These are phyloP conservation scores for Sceloporus undulatus DNA, from an alignment of 2,113 vertebrate genomes.

Conservation along the genomic window DNA sequence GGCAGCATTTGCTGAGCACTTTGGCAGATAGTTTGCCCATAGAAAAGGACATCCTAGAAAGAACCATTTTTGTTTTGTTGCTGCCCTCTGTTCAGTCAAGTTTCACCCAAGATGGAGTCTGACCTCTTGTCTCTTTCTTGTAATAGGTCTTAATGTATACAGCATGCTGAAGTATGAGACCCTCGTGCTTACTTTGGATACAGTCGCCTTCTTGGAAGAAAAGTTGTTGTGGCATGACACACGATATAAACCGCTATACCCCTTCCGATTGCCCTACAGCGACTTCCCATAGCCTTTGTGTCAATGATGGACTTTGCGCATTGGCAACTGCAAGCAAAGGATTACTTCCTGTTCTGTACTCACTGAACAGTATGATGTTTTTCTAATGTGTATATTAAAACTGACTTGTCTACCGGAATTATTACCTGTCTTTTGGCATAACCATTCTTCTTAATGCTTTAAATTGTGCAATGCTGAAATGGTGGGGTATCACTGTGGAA, in stretches of 20 bases:
- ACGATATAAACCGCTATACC: conserved; percentile 80
- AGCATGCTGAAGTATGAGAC: conserved; percentile 89
- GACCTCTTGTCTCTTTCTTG: accelerated
- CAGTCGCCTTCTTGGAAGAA: conserved; percentile 85
- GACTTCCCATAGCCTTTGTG: conserved; percentile 74
- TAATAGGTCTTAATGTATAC: conserved; percentile 88
- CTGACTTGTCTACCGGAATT: background rate
- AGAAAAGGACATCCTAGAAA: background rate
- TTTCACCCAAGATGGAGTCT: background rate
- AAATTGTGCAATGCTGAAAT: background rate
- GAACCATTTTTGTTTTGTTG: background rate
- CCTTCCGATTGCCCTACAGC: conserved; percentile 83
- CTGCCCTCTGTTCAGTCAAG: background rate
- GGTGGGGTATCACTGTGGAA: background rate
- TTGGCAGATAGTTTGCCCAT: background rate
- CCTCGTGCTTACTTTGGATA: conserved; percentile 84
- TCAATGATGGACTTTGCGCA: background rate
- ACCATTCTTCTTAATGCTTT: background rate
- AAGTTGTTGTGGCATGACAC: conserved; percentile 89
- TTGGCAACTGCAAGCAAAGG: background rate
- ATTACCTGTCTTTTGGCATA: background rate
- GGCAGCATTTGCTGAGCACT: background rate
- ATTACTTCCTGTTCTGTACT: accelerated
- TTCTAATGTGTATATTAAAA: background rate
- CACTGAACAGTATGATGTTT: background rate